These are phyloP conservation scores for Rhea americana DNA, from an alignment of 2,113 vertebrate genomes.

Conservation along the genomic window DNA sequence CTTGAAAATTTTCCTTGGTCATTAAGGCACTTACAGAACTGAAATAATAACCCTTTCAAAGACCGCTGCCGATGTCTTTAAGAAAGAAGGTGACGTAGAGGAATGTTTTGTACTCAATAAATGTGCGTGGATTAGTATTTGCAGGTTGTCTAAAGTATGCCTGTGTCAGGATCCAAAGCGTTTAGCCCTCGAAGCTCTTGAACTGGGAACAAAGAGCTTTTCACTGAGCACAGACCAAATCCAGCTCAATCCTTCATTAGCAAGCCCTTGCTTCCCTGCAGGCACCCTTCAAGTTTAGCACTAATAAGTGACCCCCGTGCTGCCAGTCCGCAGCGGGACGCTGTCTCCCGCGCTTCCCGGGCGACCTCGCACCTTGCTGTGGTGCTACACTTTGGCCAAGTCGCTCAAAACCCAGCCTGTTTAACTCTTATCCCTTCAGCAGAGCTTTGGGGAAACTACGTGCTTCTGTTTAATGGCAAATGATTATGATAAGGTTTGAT, in stretches of 20 bases:
- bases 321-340: conserved; percentile 54
- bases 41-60: conserved; percentile 64
- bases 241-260: conserved; percentile 79
- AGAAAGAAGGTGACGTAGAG: conserved; percentile 62
- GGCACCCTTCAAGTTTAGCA: conserved; percentile 78
- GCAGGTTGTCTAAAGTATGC: conserved; percentile 74
- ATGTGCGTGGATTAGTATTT: conserved; percentile 73
- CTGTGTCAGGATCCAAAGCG: conserved; percentile 64
- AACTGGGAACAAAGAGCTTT: conserved; percentile 78
- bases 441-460: neutral
- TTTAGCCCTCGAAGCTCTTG: conserved; percentile 75
- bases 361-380: conserved; percentile 55
- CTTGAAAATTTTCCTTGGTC: neutral
- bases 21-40: neutral
- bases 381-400: neutral
- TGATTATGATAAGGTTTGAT: fast-evolving
- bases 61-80: conserved; percentile 41
- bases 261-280: conserved; percentile 73
- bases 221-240: conserved; percentile 71
- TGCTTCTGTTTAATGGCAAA: neutral
- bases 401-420: neutral
- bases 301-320: conserved; percentile 57
- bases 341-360: conserved; percentile 68
- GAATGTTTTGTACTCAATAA: conserved; percentile 74
- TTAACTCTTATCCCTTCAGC: neutral